These are phyloP conservation scores for Halichoerus grypus DNA, from an alignment of 2,113 vertebrate genomes.

Conservation along the genomic window DNA sequence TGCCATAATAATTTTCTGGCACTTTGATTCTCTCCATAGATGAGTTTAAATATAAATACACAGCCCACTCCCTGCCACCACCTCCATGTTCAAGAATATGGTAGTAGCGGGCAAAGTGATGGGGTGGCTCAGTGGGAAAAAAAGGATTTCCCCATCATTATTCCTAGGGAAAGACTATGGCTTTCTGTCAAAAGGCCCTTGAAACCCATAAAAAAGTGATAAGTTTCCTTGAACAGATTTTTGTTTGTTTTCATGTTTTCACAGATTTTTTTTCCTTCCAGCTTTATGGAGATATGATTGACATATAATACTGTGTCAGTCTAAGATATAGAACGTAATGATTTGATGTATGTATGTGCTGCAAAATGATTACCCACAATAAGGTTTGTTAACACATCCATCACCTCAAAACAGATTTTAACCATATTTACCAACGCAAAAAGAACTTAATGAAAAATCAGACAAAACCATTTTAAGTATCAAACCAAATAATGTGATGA, in stretches of 20 bases:
- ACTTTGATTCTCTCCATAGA: not conserved
- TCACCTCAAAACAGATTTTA: not conserved
- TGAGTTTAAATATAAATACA: conserved; percentile 35
- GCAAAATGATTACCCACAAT: not conserved
- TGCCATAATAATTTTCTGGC: not conserved
- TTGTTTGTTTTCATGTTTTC: not conserved
- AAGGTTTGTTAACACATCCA: not conserved
- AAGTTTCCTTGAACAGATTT: not conserved
- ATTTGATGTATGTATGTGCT: not conserved
- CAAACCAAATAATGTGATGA: not conserved
- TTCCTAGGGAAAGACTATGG: not conserved
- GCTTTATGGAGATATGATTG: not conserved
- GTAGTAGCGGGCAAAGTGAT: not conserved
- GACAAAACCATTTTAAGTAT: conserved; percentile 13
- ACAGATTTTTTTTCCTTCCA: not conserved
- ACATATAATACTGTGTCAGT: not conserved
- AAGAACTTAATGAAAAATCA: not conserved
- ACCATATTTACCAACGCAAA: not conserved
- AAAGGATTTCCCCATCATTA: not conserved
- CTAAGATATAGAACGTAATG: not conserved
- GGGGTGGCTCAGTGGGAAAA: not conserved
- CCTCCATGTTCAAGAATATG: not conserved
- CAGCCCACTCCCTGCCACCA: not conserved
- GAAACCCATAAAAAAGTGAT: not conserved
- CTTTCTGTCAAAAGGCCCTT: not conserved